Base-by-base conservation (phyloP, 2,797 vertebrate genomes). In the Sphenodon punctatus region DNA sequence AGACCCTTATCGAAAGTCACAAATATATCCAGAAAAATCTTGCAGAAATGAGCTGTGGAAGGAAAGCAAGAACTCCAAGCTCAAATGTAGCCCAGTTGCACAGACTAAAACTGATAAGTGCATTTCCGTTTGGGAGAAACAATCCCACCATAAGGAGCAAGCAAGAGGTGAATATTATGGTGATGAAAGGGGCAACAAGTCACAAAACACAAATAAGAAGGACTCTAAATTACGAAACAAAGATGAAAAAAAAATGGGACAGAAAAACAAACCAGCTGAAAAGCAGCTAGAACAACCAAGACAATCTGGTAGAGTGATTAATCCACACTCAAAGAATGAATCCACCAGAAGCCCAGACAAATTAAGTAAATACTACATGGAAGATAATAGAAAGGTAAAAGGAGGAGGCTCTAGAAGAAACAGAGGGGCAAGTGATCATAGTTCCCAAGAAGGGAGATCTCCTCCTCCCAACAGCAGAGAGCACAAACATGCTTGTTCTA, bases 121-220 rank as follows among this genome's bases (percentile, higher is more conserved):
- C 55, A 22, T 56, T 80, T 93, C 78, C 72, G 92, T 81, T 64
- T 89, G 90, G 88, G 95, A 95, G 27, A 96, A 95, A 81, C 90
- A 92, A 51, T 43, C 65, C 25, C 12, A 59, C 25, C n/a, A 70
- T 70, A 94, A 94, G 88, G 94, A 95, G 67, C 91, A 93, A 7
- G 51, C 72, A 53, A 95, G 93, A 93, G n/a, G 80, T 61, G 92
- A 94, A 67, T 88, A 71, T 78, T 82, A 82, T 78, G 78, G 48
- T 77, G 91, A 93, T 90, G 95, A 80, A 85, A 92, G 86, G 49
- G 93, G 78, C 88, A 95, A 93, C 85, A 93, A 90, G 75, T 94
- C 89, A 83, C 95, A 90, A 81, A 94, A 69, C 42, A 17, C n/a
- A 36, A 89, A 74, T 1, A 94, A 90, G 84, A 95, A 93, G 87